phyloP scores from a whole-genome alignment of 1,140 invertebrate genomes.

The Stegodyphus dumicola region DNA sequence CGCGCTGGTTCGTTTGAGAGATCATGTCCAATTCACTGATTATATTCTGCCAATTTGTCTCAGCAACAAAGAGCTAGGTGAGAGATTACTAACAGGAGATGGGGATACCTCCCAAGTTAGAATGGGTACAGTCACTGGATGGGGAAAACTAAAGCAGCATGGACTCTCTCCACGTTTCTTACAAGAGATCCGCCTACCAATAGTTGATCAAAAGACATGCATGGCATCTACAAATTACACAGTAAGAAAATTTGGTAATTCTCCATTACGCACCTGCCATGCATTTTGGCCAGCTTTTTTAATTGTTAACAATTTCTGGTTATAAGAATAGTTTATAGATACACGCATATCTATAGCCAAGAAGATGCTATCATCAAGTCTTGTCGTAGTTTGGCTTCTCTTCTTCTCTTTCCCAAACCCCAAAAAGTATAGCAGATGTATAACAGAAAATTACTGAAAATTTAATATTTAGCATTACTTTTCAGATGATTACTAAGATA shows the following conservation, averaged over 20 bases:
- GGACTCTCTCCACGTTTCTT: slow-evolving; percentile 64
- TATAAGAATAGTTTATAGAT: too few relatives aligned
- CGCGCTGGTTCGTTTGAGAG: slow-evolving; percentile 72
- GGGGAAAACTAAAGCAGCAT: slow-evolving; percentile 65
- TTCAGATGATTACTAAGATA: too few relatives aligned
- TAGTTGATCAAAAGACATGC: slow-evolving; percentile 64
- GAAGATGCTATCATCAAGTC: too few relatives aligned
- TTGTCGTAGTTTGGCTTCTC: too few relatives aligned
- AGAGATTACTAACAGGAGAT: slow-evolving; percentile 10
- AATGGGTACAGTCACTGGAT: slow-evolving; percentile 65
- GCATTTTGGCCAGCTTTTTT: too few relatives aligned
- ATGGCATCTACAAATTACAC: slow-evolving; percentile 61
- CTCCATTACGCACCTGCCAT: too few relatives aligned
- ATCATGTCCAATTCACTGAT: slow-evolving; percentile 63
- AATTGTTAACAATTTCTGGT: too few relatives aligned
- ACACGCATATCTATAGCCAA: too few relatives aligned
- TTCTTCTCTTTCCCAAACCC: too few relatives aligned
- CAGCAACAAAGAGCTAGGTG: slow-evolving; percentile 39
- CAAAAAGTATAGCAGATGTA: too few relatives aligned
- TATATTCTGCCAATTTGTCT: slow-evolving; percentile 65
- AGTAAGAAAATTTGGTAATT: slow-evolving; percentile 17
- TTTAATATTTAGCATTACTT: too few relatives aligned
- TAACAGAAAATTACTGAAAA: too few relatives aligned
- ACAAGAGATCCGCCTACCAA: slow-evolving; percentile 64
- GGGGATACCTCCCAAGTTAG: background rate